Evolutionary conservation across 2,797 vertebrate species (phyloP).

Genomic region (Leptatherina wallacei): DNA sequence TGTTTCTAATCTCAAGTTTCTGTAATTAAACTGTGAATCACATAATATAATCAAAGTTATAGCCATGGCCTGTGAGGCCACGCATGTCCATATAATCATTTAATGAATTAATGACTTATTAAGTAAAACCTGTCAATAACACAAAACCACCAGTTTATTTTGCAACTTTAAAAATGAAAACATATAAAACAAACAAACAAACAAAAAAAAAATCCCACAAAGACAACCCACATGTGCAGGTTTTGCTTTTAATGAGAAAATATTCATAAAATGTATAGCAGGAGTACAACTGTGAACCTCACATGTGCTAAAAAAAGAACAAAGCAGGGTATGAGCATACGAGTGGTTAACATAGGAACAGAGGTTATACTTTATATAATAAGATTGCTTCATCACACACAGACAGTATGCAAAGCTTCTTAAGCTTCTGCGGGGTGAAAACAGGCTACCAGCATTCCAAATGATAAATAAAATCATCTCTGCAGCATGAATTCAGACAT

Average conservation of each 20-base stretch:
- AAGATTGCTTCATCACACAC: slow-evolving; percentile 70
- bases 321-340: slow-evolving; percentile 88
- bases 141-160: too few species aligned
- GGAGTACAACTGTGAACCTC: slow-evolving; percentile 89
- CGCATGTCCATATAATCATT: not conserved
- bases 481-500: slow-evolving; percentile 69
- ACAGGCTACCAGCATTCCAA: slow-evolving; percentile 57
- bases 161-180: not conserved
- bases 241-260: slow-evolving; percentile 98
- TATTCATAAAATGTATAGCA: slow-evolving; percentile 89
- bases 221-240: slow-evolving; percentile 48
- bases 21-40: not conserved
- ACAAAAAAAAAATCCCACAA: not conserved
- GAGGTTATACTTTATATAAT: slow-evolving; percentile 71
- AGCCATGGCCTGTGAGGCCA: not conserved
- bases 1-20: not conserved
- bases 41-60: not conserved
- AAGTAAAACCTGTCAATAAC: not conserved
- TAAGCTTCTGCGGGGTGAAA: slow-evolving; percentile 25
- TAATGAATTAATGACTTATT: not conserved
- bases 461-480: slow-evolving; percentile 74
- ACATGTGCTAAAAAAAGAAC: slow-evolving; percentile 89
- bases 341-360: slow-evolving; percentile 92
- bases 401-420: slow-evolving; percentile 40
- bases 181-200: not conserved